Conservation (phyloP, 1,140 invertebrate species). For the Proctacanthus coquilletti region DNA sequence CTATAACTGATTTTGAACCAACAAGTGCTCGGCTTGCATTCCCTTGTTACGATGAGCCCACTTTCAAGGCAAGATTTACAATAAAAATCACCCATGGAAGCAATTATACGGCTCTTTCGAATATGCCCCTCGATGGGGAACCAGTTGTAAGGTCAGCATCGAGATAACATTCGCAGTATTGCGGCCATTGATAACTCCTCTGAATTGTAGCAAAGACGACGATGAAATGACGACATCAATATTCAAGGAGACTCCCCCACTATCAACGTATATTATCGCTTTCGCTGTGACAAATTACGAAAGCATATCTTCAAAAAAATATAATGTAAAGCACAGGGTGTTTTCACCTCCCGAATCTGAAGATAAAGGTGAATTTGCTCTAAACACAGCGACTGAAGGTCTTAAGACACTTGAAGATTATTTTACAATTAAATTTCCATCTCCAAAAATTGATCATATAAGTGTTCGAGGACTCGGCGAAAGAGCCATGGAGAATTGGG, state of each 20-base stretch:
- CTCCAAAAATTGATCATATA: conserved; percentile 41
- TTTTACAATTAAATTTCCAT: conserved; percentile 24
- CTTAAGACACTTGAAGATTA: conserved; percentile 30
- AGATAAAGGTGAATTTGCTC: conserved; percentile 38
- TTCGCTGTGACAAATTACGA: conserved; percentile 47
- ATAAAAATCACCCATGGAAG: conserved; percentile 41
- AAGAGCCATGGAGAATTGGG: conserved; percentile 70
- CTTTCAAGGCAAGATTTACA: conserved; percentile 59
- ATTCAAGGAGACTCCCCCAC: conserved; percentile 36
- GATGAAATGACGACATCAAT: conserved; percentile 4
- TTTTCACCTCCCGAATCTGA: conserved; percentile 43
- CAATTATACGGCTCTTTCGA: conserved; percentile 39
- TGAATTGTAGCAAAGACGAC: too few relatives aligned
- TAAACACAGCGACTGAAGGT: conserved; percentile 32
- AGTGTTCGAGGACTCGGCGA: conserved; percentile 58
- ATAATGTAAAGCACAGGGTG: conserved; percentile 33
- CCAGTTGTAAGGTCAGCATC: too few relatives aligned
- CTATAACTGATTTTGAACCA: conserved; percentile 58
- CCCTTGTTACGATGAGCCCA: conserved; percentile 75
- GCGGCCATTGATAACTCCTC: too few relatives aligned
- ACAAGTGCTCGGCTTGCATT: conserved; percentile 59
- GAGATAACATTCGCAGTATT: too few relatives aligned
- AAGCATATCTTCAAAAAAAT: not conserved
- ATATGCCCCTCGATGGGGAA: conserved; percentile 39
- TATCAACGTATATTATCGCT: conserved; percentile 56